Conservation (phyloP, 1,140 invertebrate genomes). For the Penaeus chinensis region DNA sequence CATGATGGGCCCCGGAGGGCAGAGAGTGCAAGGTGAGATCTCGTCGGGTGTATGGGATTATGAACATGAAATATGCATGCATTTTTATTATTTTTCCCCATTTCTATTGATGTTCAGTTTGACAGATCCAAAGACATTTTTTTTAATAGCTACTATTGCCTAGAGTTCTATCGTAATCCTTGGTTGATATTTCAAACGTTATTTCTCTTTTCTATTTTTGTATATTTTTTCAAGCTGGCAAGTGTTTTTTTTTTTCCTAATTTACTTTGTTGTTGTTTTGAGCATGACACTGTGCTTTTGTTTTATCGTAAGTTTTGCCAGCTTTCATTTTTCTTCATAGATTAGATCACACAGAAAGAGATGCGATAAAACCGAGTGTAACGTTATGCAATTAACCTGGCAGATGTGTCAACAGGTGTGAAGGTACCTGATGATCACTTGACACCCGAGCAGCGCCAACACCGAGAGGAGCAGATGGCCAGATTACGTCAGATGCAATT, state of each 20-base stretch:
- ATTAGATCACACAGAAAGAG: background rate
- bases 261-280: no score
- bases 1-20: slow-evolving; percentile 64
- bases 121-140: background rate
- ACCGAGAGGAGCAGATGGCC: slow-evolving; percentile 91
- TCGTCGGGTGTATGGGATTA: background rate
- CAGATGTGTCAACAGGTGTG: slow-evolving; percentile 43
- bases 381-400: no score
- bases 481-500: slow-evolving; percentile 92
- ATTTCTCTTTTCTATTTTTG: background rate
- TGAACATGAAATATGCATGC: background rate
- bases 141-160: no score
- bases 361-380: no score
- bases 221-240: background rate
- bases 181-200: background rate
- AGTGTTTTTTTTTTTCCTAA: background rate
- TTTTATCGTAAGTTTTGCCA: background rate
- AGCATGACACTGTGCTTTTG: no score
- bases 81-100: background rate
- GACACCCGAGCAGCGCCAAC: slow-evolving; percentile 94
- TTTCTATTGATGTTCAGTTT: background rate
- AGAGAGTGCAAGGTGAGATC: slow-evolving; percentile 34
- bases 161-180: no score
- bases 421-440: slow-evolving; percentile 91
- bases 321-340: background rate